Base-by-base conservation (phyloP, 2,888 invertebrate genomes). In the Stenichneumon culpator region DNA sequence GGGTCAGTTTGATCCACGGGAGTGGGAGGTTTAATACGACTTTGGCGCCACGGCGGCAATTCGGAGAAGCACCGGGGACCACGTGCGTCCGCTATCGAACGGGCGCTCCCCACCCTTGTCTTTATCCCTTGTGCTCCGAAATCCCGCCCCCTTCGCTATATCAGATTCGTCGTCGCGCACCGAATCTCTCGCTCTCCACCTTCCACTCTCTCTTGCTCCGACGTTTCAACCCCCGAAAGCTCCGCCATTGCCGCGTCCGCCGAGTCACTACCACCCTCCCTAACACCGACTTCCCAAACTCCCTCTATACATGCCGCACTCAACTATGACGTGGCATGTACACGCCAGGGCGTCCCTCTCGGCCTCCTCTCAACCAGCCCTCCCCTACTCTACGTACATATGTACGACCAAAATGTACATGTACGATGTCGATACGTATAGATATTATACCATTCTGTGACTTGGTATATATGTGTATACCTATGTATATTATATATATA, bases 61-160 rank as follows among this genome's bases (percentile, higher is more conserved):
- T 90, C 82, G 80, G 89, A 86, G 93, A 93, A 93, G 88, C 90
- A 84, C 89, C 69, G 68, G 50, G 90, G 90, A 87, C 93, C 93
- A 94, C 94, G 93, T 93, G 93, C 93, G 90, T 91, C 87, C 90
- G 90, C 92, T 94, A 93, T 93, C 93, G 93, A 93, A 93, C 93
- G 91, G 89, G 84, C 88, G 87, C 90, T 87, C 88, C 88, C 44
- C 90, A 88, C 74, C 84, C 39, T 52, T 80, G 60, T 74, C 65
- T 67, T 68, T 79, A 75, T 75, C 81, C 70, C 79, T 79, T 68
- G 67, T 28, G 32, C 19, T 14, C 36, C 36, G 70, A 63, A 32
- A 63, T 73, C 57, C 73, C 83, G 54, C 82, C 73, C 74, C 78
- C 78, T 68, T 74, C 79, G 70, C 69, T 52, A 63, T 25, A 80